A percentile compares a stretch with the other conserved stretches of the same genome.
Evolutionary conservation across 2,797 vertebrate species (phyloP).

Genomic region (Clarias fuscus): DNA sequence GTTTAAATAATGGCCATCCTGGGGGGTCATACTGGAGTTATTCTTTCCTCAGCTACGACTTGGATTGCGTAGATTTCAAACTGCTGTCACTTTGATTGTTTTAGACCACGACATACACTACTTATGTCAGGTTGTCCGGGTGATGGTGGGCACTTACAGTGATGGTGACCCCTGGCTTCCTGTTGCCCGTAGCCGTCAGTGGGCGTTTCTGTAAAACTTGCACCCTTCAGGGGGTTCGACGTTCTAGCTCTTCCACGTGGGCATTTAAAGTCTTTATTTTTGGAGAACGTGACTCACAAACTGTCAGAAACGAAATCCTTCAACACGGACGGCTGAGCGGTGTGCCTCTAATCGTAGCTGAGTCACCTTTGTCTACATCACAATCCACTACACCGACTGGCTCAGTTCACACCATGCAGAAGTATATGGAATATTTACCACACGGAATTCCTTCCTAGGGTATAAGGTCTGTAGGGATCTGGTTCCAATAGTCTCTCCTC

Average conservation of each 20-base stretch:
- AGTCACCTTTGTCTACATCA: constrained; percentile 10
- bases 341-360: constrained; percentile 13
- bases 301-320: constrained; percentile 51
- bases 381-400: constrained; percentile 1
- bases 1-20: constrained; percentile 80
- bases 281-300: constrained; percentile 58
- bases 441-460: not conserved
- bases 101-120: not conserved
- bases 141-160: constrained; percentile 15
- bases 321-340: constrained; percentile 26
- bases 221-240: constrained; percentile 23
- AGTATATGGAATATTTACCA: constrained; percentile 25
- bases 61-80: not conserved
- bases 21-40: constrained; percentile 72
- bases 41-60: not conserved
- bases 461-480: not conserved
- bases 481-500: not conserved
- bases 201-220: constrained; percentile 11
- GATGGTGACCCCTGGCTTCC: constrained; percentile 41
- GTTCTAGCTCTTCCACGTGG: constrained; percentile 35
- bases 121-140: constrained; percentile 35
- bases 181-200: constrained; percentile 23
- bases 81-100: constrained; percentile 1
- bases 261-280: constrained; percentile 58
- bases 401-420: not conserved